These are phyloP conservation scores for Acipenser transmontanus DNA, from an alignment of 2,797 vertebrate species.

Conservation along the genomic window DNA sequence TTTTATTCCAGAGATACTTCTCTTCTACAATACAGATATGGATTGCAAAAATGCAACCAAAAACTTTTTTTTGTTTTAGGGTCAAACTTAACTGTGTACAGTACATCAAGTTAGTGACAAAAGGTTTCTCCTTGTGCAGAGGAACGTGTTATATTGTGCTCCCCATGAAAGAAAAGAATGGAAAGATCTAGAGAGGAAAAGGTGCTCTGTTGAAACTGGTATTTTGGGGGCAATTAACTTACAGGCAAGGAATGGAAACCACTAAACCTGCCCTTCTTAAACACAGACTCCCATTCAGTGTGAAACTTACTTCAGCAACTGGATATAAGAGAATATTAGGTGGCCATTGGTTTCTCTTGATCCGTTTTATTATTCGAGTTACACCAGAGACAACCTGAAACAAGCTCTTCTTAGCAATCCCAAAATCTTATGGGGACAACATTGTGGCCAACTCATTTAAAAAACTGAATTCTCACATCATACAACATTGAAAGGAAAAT, in stretches of 20 bases:
- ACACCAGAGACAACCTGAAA: background rate
- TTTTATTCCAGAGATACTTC: too few species aligned
- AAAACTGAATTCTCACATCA: background rate
- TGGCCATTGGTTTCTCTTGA: slow-evolving; percentile 41
- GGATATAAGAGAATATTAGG: slow-evolving; percentile 27
- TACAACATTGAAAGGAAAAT: too few species aligned
- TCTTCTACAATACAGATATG: too few species aligned
- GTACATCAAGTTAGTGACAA: too few species aligned
- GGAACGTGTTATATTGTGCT: too few species aligned
- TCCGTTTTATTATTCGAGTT: slow-evolving; percentile 13
- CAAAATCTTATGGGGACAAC: background rate
- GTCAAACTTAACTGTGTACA: too few species aligned
- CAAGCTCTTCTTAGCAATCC: background rate
- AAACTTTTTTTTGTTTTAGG: too few species aligned
- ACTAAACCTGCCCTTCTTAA: background rate
- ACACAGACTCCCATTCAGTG: background rate
- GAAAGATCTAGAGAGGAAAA: too few species aligned
- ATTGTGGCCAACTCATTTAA: too few species aligned
- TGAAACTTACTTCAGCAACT: slow-evolving; percentile 35
- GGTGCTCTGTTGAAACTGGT: background rate
- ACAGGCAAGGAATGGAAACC: background rate
- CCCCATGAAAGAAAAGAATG: background rate
- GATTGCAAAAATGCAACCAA: too few species aligned
- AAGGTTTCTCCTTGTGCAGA: too few species aligned
- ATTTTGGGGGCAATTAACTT: background rate